Base-by-base conservation (phyloP, 1,140 invertebrate genomes). In the Drosophila nasuta region DNA sequence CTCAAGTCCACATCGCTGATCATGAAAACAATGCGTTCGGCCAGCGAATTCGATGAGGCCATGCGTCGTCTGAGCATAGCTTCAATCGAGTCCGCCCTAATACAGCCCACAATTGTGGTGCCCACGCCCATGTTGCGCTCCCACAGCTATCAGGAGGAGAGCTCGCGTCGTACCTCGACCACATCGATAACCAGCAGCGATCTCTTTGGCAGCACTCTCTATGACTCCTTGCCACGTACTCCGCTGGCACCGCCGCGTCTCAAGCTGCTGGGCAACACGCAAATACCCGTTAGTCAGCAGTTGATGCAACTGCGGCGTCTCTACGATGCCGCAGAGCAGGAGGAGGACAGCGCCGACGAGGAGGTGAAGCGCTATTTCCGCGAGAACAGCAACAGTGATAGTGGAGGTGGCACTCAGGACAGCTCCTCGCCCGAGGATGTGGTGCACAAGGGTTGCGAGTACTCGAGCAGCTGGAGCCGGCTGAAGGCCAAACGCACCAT, bases 1-100 rank as follows among this genome's bases (percentile, higher is more conserved):
- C 56, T 92, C 17, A 92, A 92, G 62, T 92, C 92, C 15, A 92
- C 92, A 0, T 91, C 92, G n/a, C 69, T 92, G 15, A 92, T 92
- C 11, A 92, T 92, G 69, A 83, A 77, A 62, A 92, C 92, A 3
- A 91, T 92, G 86, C 88, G 91, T 8, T 92, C 92, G 38, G 88
- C 91, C 20, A 92, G 64, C 46, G 82, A 91, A 77, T 92, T 92
- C 76, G 92, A 92, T 82, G 92, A 92, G 58, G 91, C 92, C 56
- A 92, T 92, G 92, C 82, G 88, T 13, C 82, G 91, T 20, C 59
- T 92, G 59, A 92, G 91, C 74, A 92, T 92, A 64, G 85, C 88
- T 45, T 92, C 91, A 48, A 75, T 91, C 63, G 91, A 92, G 78
- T 90, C 88, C 63, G 82, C 76, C 0, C 41, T 81, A 20, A 71